phyloP scores from a whole-genome alignment of 2,113 vertebrate genomes.

The Gracilinanus agilis region DNA sequence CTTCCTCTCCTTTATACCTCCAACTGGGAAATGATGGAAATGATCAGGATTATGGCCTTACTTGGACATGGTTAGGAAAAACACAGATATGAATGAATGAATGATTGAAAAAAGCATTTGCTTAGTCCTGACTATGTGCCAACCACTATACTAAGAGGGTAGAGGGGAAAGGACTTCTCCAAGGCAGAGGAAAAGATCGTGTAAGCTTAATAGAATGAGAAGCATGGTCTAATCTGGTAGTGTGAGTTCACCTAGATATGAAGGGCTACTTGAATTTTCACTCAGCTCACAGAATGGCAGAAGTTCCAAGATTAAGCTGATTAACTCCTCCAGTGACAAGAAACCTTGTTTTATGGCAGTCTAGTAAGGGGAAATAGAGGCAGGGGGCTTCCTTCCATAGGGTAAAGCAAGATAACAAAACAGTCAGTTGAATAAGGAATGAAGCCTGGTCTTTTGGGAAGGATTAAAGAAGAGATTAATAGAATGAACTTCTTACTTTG shows the following conservation, averaged over 20 bases:
- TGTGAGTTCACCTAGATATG: neutral
- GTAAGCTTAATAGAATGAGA: no score
- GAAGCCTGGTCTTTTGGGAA: neutral
- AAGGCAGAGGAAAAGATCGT: no score
- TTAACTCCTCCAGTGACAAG: neutral
- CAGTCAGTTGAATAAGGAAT: neutral
- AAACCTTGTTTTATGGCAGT: neutral
- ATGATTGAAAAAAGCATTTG: no score
- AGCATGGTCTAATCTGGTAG: neutral
- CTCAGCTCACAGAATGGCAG: neutral
- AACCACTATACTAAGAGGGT: no score
- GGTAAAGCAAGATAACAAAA: neutral
- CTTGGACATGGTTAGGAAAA: no score
- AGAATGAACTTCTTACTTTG: neutral
- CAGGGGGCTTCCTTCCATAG: neutral
- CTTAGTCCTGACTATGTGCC: no score
- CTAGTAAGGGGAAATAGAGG: neutral
- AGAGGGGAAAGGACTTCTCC: no score
- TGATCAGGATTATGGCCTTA: no score
- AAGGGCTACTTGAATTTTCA: neutral
- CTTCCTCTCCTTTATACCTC: no score
- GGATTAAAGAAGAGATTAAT: neutral
- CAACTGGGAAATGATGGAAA: no score
- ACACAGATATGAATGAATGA: no score
- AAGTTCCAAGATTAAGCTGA: neutral